A percentile compares a stretch with the other conserved stretches of the same genome.
Evolutionary conservation across 2,113 vertebrate species (phyloP).

Genomic region (Condylura cristata): DNA sequence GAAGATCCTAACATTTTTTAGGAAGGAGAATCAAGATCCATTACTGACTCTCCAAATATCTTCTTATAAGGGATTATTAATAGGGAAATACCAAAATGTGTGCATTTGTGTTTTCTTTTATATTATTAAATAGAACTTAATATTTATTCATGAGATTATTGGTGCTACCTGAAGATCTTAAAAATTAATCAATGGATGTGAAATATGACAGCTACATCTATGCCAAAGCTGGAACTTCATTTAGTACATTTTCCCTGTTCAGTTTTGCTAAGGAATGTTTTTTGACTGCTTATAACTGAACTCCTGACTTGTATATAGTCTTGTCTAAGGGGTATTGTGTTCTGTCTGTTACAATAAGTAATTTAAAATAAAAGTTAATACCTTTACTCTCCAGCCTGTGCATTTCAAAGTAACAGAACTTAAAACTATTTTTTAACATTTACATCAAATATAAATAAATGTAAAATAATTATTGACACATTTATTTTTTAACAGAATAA

Average conservation of each 20-base stretch:
- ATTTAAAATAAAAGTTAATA: neutral
- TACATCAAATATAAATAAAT: neutral
- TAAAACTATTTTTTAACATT: neutral
- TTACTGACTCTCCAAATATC: neutral
- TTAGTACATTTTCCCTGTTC: neutral
- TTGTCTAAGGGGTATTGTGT: neutral
- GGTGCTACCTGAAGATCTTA: neutral
- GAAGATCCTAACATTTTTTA: neutral
- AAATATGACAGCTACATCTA: neutral
- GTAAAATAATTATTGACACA: slow-evolving; percentile 40
- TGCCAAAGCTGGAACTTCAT: neutral
- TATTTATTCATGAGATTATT: neutral
- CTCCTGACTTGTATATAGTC: neutral
- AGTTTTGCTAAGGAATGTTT: neutral
- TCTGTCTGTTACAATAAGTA: neutral
- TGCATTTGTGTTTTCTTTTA: slow-evolving; percentile 9
- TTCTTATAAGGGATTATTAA: neutral
- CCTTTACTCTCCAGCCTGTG: neutral
- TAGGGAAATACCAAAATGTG: neutral
- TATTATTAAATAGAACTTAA: neutral
- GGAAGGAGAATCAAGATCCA: neutral
- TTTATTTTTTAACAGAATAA: slow-evolving; percentile 86
- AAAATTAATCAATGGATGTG: neutral
- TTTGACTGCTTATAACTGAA: neutral
- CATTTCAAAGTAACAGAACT: slow-evolving; percentile 1